Base-by-base conservation (phyloP, 2,888 invertebrate species). In the Rutpela maculata region DNA sequence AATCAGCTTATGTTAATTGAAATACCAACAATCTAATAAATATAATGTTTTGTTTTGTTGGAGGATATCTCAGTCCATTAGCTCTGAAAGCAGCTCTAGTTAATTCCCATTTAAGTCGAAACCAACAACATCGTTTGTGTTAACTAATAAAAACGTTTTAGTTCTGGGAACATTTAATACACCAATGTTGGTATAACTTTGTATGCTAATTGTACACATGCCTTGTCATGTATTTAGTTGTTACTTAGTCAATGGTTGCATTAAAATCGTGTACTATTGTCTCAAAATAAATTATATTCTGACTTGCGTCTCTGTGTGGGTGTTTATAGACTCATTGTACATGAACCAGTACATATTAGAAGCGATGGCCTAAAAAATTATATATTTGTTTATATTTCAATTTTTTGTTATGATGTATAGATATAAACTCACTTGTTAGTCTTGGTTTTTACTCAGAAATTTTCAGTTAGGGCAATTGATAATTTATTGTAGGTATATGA, bases 191-290 rank as follows among this genome's bases (percentile, higher is more conserved):
- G 74, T 79, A 74, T 75, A 71, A 81, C 80, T 88, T 88, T 88
- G 88, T 89, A 89, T 89, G 89, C 89, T 89, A 89, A 89, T 89
- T 89, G 86, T 86, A 88, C 88, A 89, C 87, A 88, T 87, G 88
- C 86, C 88, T 80, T 87, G 89, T 88, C 89, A 88, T 89, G 89
- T 89, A 89, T 88, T 88, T 88, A 87, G 87, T 87, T 88, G 89
- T 89, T 86, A 86, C 86, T 87, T 86, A 85, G 88, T 87, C 88
- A 86, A 89, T 89, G 87, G 86, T 88, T 87, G 87, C 88, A 89
- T 88, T 89, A 88, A 89, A 87, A 87, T 86, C 88, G 86, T 88
- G 89, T 89, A 87, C 89, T 88, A 89, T 89, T 89, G 89, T 89
- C 88, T 88, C 85, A 87, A 89, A 89, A 88, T 89, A 89, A 89